These are phyloP conservation scores for Coenonympha glycerion DNA, from an alignment of 2,888 invertebrate species.

Conservation along the genomic window DNA sequence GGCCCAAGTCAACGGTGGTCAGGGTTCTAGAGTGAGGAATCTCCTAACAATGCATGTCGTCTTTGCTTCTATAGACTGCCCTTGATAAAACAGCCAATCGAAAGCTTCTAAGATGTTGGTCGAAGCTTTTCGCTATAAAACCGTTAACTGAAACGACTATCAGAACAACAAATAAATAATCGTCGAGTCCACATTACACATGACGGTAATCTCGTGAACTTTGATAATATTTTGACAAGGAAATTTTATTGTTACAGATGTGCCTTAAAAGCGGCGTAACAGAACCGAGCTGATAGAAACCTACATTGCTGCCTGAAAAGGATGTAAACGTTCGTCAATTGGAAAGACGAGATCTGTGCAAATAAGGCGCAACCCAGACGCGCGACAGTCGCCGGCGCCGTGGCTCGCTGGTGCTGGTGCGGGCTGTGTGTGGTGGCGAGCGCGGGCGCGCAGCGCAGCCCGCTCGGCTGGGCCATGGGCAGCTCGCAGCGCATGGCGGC, in stretches of 20 bases:
- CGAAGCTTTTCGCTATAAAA: too few relatives aligned
- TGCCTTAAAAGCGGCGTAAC: constrained; percentile 27
- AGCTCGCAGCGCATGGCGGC: constrained; percentile 79
- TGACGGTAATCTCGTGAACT: too few relatives aligned
- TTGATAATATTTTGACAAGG: too few relatives aligned
- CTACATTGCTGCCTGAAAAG: constrained; percentile 32
- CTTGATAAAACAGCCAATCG: too few relatives aligned
- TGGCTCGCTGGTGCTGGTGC: constrained; percentile 58
- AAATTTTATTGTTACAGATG: constrained; percentile 50
- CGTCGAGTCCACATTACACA: too few relatives aligned
- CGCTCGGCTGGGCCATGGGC: constrained; percentile 79
- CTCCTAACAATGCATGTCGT: too few relatives aligned
- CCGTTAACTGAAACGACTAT: too few relatives aligned
- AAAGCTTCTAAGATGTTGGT: too few relatives aligned
- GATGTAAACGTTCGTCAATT: constrained; percentile 21
- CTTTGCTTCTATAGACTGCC: too few relatives aligned
- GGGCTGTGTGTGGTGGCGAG: constrained; percentile 57
- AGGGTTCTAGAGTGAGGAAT: too few relatives aligned
- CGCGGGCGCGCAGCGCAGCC: constrained; percentile 67
- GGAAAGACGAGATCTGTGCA: constrained; percentile 26
- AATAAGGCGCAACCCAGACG: constrained; percentile 29
- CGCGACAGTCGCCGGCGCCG: constrained; percentile 43
- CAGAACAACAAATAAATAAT: too few relatives aligned
- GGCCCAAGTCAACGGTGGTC: too few relatives aligned
- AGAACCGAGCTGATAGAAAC: constrained; percentile 33